Evolutionary conservation across 2,888 invertebrate species (phyloP), one percentile per base, ranked within the genome.

Genomic region (Herminia tarsipennalis): DNA sequence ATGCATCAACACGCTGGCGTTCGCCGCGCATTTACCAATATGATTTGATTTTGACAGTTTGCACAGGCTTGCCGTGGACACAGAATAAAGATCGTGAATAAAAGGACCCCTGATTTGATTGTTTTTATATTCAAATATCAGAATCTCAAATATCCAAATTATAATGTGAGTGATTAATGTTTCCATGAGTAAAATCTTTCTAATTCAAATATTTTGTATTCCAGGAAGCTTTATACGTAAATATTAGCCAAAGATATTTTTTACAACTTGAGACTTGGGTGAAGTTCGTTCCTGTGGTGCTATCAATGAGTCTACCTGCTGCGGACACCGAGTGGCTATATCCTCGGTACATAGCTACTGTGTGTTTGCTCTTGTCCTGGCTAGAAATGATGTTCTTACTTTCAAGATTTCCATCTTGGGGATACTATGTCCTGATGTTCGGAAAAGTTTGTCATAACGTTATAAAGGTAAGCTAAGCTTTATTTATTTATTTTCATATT

Each of bases 391-490:
- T 93, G 88, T 92, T 93, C 42, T 70, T 93, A 1, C 68, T 93
- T 1, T 93, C 93, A 0, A 81, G 93, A 39, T 92, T 93, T 48
- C 93, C 93, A 0, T 90, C 88, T 36, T 92, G 92, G 85, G 93
- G 93, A 1, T 92, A 92, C 64, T 93, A 93, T 73, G 92, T 93
- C 1, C 84, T 93, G 3, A 93, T 93, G 93, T 93, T 93, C 74
- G 92, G 92, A n/a, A 92, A 92, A 60, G 93, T 93, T 0, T 92
- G 93, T 0, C 78, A 84, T 1, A 93, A 93, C 73, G 92, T 93
- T 42, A 61, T 93, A 1, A 93, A 93, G 81, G 93, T 93, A 66
- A 53, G 61, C 36, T 2, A n/a, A n/a, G n/a, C n/a, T n/a, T n/a
- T n/a, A n/a, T n/a, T n/a, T n/a, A n/a, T n/a, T n/a, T n/a, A n/a